Evolutionary conservation across 2,113 vertebrate species (phyloP).

Genomic region (Catagonus wagneri): DNA sequence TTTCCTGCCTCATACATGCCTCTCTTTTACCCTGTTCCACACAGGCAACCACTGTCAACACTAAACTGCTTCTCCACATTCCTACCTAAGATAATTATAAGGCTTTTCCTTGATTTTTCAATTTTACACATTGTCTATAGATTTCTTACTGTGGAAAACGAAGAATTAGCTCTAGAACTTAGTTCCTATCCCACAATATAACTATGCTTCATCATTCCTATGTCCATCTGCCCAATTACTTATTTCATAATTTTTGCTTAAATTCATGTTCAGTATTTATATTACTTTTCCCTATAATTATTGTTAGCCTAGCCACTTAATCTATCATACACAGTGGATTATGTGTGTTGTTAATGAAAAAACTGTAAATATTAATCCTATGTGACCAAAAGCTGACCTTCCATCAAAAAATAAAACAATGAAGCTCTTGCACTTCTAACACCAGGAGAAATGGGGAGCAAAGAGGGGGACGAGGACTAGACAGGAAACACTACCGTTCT

Average conservation of each 20-base stretch:
- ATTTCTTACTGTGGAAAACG: background rate
- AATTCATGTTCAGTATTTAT: background rate
- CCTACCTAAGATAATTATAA: background rate
- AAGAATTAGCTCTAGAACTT: background rate
- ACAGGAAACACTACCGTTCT: background rate
- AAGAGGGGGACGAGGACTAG: background rate
- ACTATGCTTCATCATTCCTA: background rate
- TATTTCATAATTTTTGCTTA: slow-evolving; percentile 26
- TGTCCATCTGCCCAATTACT: background rate
- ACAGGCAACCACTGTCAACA: background rate
- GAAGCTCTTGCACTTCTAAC: background rate
- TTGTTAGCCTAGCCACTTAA: background rate
- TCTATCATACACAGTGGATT: background rate
- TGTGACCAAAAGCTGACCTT: background rate
- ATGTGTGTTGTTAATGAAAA: background rate
- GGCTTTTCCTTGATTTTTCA: background rate
- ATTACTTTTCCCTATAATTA: background rate
- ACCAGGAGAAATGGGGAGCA: background rate
- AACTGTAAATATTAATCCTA: slow-evolving; percentile 4
- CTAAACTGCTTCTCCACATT: background rate
- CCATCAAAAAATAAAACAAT: background rate
- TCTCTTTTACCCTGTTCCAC: background rate
- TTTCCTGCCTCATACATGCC: background rate
- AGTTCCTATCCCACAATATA: background rate
- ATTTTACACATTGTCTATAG: background rate